Conservation (phyloP, 1,140 invertebrate species). For the Drepana arcuata region DNA sequence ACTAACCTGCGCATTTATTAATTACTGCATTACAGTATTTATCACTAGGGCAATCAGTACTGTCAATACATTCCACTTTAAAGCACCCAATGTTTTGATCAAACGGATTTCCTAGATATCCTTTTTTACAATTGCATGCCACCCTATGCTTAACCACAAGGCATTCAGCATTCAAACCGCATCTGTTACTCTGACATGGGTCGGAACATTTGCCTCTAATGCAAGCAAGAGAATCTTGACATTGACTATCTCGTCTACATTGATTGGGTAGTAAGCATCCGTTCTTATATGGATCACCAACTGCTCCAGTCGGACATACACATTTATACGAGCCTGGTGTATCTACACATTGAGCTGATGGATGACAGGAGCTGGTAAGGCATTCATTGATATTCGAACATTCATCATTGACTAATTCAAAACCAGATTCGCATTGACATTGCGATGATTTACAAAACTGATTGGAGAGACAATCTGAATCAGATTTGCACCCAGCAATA, state of each 20-base stretch:
- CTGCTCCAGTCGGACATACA: conserved; percentile 80
- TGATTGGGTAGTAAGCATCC: conserved; percentile 83
- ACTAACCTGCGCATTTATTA: conserved; percentile 83
- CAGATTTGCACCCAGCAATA: conserved; percentile 84
- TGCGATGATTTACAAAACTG: conserved; percentile 86
- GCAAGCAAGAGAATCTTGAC: conserved; percentile 81
- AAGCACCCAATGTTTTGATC: conserved; percentile 82
- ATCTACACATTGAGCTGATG: conserved; percentile 84
- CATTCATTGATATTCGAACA: conserved; percentile 88
- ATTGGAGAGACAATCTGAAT: conserved; percentile 84
- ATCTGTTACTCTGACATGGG: conserved; percentile 78
- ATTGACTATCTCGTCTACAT: conserved; percentile 79
- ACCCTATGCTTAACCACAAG: conserved; percentile 79
- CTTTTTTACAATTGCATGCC: conserved; percentile 81
- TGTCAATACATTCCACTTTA: conserved; percentile 85
- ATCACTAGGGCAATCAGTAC: conserved; percentile 82
- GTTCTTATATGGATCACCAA: conserved; percentile 82
- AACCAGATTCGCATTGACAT: conserved; percentile 84
- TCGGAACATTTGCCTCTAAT: conserved; percentile 81
- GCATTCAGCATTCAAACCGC: conserved; percentile 83
- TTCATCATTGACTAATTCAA: conserved; percentile 77
- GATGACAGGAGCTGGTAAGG: conserved; percentile 83
- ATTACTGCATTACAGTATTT: conserved; percentile 81
- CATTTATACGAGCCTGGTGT: conserved; percentile 86
- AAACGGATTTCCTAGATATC: conserved; percentile 85